phyloP scores from a whole-genome alignment of 2,113 vertebrate genomes.

The Upupa epops region DNA sequence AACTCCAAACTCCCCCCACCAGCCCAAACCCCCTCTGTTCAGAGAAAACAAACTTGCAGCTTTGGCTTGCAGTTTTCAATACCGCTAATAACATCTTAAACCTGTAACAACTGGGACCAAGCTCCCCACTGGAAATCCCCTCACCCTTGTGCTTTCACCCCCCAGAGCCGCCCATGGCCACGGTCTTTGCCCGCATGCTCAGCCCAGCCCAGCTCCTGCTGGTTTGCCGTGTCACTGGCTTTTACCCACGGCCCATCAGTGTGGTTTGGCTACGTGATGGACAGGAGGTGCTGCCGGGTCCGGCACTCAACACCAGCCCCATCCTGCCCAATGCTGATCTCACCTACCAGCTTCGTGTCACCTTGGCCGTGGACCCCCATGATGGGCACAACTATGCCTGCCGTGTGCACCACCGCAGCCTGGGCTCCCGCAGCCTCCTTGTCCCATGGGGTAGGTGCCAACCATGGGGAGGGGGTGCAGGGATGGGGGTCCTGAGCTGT shows the following conservation, averaged over 20 bases:
- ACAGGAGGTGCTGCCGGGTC: not conserved
- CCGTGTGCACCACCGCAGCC: not conserved
- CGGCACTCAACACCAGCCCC: not conserved
- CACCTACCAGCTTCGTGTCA: not conserved
- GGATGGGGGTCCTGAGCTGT: not conserved
- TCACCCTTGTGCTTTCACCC: fast-evolving
- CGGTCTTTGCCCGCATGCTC: not conserved
- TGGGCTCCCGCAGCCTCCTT: not conserved
- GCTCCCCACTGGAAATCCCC: too few species aligned
- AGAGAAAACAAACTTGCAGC: too few species aligned
- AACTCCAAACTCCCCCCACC: too few species aligned
- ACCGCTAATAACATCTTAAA: too few species aligned
- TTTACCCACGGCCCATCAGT: not conserved
- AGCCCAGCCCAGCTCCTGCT: not conserved
- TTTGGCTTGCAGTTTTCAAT: too few species aligned
- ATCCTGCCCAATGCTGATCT: not conserved
- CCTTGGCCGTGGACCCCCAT: not conserved
- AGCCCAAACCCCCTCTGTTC: too few species aligned
- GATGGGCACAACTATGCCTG: not conserved
- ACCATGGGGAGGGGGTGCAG: too few species aligned
- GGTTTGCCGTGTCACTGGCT: not conserved
- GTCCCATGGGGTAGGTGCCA: not conserved
- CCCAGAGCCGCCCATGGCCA: not conserved
- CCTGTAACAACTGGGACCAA: too few species aligned
- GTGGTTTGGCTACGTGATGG: not conserved